Evolutionary conservation across 2,888 invertebrate genomes (phyloP), one percentile per base, ranked within the genome.

Genomic region (Diarsia dahlii): DNA sequence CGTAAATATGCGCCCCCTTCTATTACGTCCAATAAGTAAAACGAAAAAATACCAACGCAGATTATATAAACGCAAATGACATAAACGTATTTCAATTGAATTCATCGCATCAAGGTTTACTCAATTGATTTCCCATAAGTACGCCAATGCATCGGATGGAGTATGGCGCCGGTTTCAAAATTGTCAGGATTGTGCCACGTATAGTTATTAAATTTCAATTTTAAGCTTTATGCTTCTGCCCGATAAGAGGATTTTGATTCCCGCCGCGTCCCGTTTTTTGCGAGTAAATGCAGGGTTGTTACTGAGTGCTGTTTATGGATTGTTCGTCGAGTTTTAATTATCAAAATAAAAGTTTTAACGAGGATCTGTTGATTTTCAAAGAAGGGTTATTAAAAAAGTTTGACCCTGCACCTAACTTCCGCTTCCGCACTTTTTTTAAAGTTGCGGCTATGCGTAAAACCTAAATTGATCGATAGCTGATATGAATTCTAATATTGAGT

Each of bases 171-270:
- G 66, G 81, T 70, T 82, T 86, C 68, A 84, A 87, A 87, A 87
- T 85, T 50, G 76, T 66, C 77, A 71, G 80, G 71, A 85, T 81
- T 76, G 72, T 70, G 77, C 69, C 72, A 67, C 80, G 82, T 82
- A 87, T 89, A 90, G 92, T 92, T 93, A 92, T 94, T 91, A 93
- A 94, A 93, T 94, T 93, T 90, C 91, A 92, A 94, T 94, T 94
- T 94, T 91, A 93, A 94, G 93, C 94, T 93, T 92, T 92, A 91
- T 93, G 94, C 92, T 90, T 84, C 89, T 82, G 88, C 78, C 84
- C 89, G 94, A 94, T 95, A 94, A 95, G 92, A 90, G 94, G 94
- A 94, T 95, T 95, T 93, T 93, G 92, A 93, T 94, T 91, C 88
- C 80, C 86, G 78, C 80, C 86, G 78, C 88, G 78, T 85, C 79